Base-by-base conservation (phyloP, 2,888 invertebrate genomes). In the Cepaea hortensis region DNA sequence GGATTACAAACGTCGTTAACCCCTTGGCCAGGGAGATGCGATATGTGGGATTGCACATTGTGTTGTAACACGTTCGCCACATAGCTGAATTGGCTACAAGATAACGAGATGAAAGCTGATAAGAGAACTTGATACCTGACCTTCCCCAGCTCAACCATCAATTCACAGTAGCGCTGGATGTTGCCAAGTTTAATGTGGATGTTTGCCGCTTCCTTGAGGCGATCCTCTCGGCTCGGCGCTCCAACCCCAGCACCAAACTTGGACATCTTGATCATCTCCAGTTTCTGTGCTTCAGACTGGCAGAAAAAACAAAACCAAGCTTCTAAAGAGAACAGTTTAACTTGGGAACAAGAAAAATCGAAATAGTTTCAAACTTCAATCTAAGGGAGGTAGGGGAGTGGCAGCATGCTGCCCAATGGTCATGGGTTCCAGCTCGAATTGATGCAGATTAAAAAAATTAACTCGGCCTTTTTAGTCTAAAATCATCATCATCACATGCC, bases 131-230 rank as follows among this genome's bases (percentile, higher is more conserved):
- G 20, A 77, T 18, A 55, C 48, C 48, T 80, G 62, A 94, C 94
- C 92, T 94, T 92, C 81, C 94, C 95, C 3, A 94, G 89, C 82
- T 94, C 93, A n/a, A 93, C 93, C 92, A 94, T 93, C 5, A 95
- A 89, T 89, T 95, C 95, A 93, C 95, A 95, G 91, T 95, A 95
- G 70, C 93, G 91, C 88, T 93, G 94, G 9, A 95, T 87, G 87
- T 95, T 94, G 7, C 95, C 95, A 15, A 94, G 90, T 70, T 91
- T 90, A 35, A 95, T 91, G 88, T 94, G 92, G 68, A 93, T 90
- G 18, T 90, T 89, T 50, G 95, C 94, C 4, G 94, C 94, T 86
- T 92, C 91, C 61, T 90, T 89, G 61, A 94, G 86, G 62, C 91
- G 87, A 50, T 94, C 94, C 81, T 94, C 94, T 86, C 90, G 91